These are phyloP conservation scores for Noctua janthe DNA, from an alignment of 2,888 invertebrate genomes.

Conservation along the genomic window DNA sequence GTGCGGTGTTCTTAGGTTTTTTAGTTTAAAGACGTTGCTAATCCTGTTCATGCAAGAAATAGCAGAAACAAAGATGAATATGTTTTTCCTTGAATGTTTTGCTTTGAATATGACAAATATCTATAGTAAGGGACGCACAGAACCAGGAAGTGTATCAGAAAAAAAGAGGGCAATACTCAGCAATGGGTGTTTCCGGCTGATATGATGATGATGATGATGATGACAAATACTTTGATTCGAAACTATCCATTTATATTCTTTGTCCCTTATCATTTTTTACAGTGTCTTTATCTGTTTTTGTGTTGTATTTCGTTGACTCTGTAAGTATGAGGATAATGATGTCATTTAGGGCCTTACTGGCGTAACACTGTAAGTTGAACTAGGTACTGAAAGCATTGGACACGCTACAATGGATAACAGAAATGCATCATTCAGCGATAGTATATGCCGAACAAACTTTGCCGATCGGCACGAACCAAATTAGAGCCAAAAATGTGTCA, in stretches of 20 bases:
- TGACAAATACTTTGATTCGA: not conserved
- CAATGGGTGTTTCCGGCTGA: no score
- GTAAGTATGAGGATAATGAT: not conserved
- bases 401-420: not conserved
- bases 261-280: not conserved
- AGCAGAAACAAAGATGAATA: not conserved
- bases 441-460: not conserved
- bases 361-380: not conserved
- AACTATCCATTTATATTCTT: not conserved
- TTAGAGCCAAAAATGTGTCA: not conserved
- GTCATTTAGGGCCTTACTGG: not conserved
- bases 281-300: not conserved
- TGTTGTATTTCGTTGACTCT: not conserved
- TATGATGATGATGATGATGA: no score
- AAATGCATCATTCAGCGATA: not conserved
- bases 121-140: no score
- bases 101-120: no score
- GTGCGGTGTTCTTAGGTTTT: slow-evolving; percentile 1
- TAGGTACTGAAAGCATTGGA: not conserved
- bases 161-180: no score
- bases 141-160: no score
- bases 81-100: no score
- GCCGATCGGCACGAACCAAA: not conserved
- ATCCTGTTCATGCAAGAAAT: not conserved
- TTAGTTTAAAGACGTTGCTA: slow-evolving; percentile 11